Conservation (phyloP, 2,888 invertebrate genomes). For the Meteorus cinctellus region DNA sequence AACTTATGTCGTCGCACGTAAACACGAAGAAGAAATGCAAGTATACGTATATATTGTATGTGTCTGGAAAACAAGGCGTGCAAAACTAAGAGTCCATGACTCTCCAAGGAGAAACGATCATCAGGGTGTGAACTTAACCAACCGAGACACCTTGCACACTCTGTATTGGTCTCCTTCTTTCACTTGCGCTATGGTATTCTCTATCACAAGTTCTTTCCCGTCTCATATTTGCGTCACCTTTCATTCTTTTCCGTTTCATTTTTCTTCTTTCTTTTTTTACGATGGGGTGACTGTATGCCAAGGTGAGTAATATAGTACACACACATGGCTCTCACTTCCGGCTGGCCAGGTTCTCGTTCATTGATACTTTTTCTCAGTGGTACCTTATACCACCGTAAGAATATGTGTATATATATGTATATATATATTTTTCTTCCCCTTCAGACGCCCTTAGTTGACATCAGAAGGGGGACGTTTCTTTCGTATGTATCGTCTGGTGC, state of each 20-base stretch:
- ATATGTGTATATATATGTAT: background rate
- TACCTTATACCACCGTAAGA: constrained; percentile 23
- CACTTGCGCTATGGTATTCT: background rate
- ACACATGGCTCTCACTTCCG: constrained; percentile 43
- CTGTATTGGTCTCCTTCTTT: constrained; percentile 1
- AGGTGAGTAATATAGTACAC: constrained; percentile 16
- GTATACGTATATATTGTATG: background rate
- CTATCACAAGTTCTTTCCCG: background rate
- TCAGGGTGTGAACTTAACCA: constrained; percentile 6
- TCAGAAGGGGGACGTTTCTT: constrained; percentile 30
- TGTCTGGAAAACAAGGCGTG: no score
- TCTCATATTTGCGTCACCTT: background rate
- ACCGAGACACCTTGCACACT: constrained; percentile 7
- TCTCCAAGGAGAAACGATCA: background rate
- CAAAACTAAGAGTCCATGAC: background rate
- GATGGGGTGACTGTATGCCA: constrained; percentile 46
- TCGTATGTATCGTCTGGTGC: background rate
- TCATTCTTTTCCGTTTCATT: constrained; percentile 15
- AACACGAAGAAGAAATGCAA: constrained; percentile 1
- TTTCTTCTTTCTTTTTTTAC: constrained; percentile 38
- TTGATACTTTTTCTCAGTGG: constrained; percentile 50
- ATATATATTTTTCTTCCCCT: constrained; percentile 17
- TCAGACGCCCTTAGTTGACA: constrained; percentile 9
- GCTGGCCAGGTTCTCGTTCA: constrained; percentile 48
- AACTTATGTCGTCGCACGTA: background rate